Conservation (phyloP, 2,113 vertebrate genomes). For the Himantopus leucocephalus region DNA sequence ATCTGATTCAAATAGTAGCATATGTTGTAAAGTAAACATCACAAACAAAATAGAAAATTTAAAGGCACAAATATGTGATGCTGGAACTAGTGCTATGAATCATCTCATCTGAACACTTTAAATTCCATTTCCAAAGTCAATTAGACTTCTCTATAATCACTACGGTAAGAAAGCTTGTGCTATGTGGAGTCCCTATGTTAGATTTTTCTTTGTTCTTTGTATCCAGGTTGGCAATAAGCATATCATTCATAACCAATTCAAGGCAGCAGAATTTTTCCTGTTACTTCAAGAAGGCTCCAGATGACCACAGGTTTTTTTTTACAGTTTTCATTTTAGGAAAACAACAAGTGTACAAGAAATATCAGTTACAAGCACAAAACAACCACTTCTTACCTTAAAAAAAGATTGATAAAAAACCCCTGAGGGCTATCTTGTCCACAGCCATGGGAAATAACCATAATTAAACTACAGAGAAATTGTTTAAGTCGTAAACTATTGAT, state of each 20-base stretch:
- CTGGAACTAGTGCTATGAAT: not conserved
- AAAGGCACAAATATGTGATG: not conserved
- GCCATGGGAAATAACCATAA: not conserved
- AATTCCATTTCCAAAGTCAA: not conserved
- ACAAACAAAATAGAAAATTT: not conserved
- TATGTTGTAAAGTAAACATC: not conserved
- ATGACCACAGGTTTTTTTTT: not conserved
- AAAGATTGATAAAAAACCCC: not conserved
- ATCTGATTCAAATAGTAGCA: not conserved
- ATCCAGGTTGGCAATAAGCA: not conserved
- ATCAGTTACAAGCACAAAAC: not conserved
- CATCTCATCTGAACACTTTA: not conserved
- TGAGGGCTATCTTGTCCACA: not conserved
- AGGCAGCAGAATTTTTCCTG: not conserved
- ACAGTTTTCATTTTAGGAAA: not conserved
- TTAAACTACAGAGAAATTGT: not conserved
- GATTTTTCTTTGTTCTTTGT: not conserved
- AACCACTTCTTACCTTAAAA: not conserved
- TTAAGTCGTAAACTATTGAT: not conserved
- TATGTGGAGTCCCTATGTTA: not conserved
- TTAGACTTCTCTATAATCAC: not conserved
- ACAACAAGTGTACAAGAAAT: not conserved
- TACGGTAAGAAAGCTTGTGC: not conserved
- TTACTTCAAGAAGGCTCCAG: not conserved
- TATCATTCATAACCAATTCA: not conserved